Evolutionary conservation across 2,797 vertebrate species (phyloP), one percentile per base, ranked within the genome.

Genomic region (Rhinichthys osculus): DNA sequence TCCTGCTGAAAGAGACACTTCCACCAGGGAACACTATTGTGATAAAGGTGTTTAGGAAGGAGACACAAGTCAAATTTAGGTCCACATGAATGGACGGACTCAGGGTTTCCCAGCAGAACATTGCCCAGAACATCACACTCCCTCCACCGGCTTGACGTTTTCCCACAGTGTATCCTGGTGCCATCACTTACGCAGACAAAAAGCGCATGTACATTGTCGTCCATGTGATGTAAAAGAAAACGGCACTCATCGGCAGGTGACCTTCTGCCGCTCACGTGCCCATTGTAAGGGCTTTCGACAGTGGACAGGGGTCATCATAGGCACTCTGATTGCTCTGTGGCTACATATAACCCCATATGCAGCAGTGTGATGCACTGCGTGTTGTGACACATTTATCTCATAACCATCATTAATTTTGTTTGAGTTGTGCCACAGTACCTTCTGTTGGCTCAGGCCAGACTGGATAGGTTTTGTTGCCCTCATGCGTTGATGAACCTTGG

Each of bases 201-300:
- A 1, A 1, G 6, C 1, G 3, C 27, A 64, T 13, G 10, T 64
- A 7, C 64, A 8, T 1, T 1, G 6, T 16, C 1, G 1, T 64
- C 13, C 62, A 64, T 16, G 27, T 64, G 13, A 64, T 30, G 27
- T 30, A 64, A 16, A 30, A 33, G 2, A 64, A 64, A 30, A 16
- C 1, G 3, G 30, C 14, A 33, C 27, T 66, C 14, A 17, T 7
- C 0, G 2, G 14, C 62, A 33, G 62, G 2, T 7, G 6, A 64
- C 27, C 27, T 30, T 33, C 27, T 64, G 44, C 3, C 4, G 5
- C 59, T 64, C 5, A 0, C 5, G 0, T 64, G 62, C 27, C n/a
- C 5, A 64, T 27, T 62, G 11, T 62, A 27, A 13, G n/a, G 0
- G 9, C 27, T 64, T 64, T 64, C 5, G 2, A 64, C 1, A 0